Percentiles rank a stretch among this genome's conserved stretches.
Evolutionary conservation across 2,888 invertebrate species (phyloP).

Genomic region (Andrena dorsata): DNA sequence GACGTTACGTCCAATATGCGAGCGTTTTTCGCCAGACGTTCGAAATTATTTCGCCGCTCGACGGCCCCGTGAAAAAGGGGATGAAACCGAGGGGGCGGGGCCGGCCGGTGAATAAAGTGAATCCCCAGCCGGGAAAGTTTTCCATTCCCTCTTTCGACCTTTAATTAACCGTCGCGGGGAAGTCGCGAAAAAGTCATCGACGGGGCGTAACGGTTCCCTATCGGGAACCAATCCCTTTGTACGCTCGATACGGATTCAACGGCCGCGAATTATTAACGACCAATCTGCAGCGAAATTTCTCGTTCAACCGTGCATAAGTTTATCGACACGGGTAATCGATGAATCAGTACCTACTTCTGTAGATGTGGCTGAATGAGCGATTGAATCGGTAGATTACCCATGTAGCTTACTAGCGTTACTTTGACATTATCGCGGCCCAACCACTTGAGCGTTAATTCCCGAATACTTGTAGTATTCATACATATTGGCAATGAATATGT

Average conservation of each 20-base stretch:
- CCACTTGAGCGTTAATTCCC: background rate
- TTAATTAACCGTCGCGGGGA: conserved; percentile 11
- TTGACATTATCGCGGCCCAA: too few species aligned
- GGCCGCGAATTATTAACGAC: conserved; percentile 34
- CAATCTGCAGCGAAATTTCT: conserved; percentile 19
- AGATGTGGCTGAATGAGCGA: conserved; percentile 15
- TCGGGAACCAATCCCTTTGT: background rate
- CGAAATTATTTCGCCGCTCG: conserved; percentile 56
- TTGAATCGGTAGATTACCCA: conserved; percentile 26
- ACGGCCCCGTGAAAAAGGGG: background rate
- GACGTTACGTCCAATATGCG: conserved; percentile 65
- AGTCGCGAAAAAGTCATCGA: background rate
- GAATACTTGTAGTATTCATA: background rate
- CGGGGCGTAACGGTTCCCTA: background rate
- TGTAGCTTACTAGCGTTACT: too few species aligned
- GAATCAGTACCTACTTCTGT: conserved; percentile 36
- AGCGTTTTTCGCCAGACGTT: conserved; percentile 41
- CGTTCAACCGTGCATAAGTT: conserved; percentile 3
- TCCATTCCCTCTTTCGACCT: background rate
- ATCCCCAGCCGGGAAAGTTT: background rate
- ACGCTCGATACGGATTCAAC: background rate
- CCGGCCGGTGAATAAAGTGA: background rate
- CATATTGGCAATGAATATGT: background rate
- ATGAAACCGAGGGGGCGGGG: background rate
- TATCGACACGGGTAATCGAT: conserved; percentile 15